Conservation (phyloP, 2,888 invertebrate genomes). For the Drosophila hamatofila region DNA sequence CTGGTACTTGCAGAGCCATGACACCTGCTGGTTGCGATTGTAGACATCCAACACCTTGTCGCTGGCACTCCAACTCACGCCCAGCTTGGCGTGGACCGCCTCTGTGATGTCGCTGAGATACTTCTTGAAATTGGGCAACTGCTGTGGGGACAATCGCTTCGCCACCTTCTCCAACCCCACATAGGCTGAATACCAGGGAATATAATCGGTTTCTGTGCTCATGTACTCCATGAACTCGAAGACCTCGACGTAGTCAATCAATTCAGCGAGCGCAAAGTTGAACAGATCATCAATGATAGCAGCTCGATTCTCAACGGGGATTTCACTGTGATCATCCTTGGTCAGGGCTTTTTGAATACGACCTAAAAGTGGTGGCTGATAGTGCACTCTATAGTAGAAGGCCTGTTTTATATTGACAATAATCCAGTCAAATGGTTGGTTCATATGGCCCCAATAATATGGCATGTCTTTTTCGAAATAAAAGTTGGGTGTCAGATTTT, state of each 20-base stretch:
- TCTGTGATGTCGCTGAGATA: slow-evolving; percentile 86
- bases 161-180: slow-evolving; percentile 55
- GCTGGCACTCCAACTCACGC: slow-evolving; percentile 82
- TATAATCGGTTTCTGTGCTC: slow-evolving; percentile 84
- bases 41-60: slow-evolving; percentile 87
- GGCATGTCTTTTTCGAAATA: neutral
- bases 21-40: slow-evolving; percentile 87
- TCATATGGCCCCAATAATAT: neutral
- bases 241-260: slow-evolving; percentile 5
- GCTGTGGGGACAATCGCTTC: slow-evolving; percentile 60
- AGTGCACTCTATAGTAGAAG: slow-evolving; percentile 1
- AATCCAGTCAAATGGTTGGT: neutral
- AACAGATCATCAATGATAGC: slow-evolving; percentile 4
- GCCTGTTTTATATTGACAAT: neutral
- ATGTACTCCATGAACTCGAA: slow-evolving; percentile 9
- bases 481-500: slow-evolving; percentile 3
- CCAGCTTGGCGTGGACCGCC: slow-evolving; percentile 86
- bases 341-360: neutral
- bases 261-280: neutral
- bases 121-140: slow-evolving; percentile 60
- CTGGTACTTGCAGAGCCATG: slow-evolving; percentile 89
- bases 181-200: slow-evolving; percentile 91
- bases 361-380: neutral
- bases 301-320: neutral
- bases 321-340: neutral